Percentiles rank a stretch among this genome's conserved stretches.
These are phyloP conservation scores for Timandra comae DNA, from an alignment of 2,888 invertebrate genomes.

Conservation along the genomic window DNA sequence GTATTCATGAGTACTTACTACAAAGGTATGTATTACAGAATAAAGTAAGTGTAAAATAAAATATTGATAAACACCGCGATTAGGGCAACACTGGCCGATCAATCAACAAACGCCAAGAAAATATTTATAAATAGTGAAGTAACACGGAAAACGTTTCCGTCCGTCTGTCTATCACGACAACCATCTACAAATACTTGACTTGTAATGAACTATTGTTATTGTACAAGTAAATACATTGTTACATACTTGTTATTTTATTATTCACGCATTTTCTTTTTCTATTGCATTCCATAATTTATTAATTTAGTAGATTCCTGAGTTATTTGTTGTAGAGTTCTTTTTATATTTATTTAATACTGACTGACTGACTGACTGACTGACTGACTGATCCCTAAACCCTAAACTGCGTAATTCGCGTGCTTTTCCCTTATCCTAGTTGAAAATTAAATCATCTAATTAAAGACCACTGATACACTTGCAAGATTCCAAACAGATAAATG, in stretches of 20 bases:
- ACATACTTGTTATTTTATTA: too few relatives aligned
- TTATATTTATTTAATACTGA: not conserved
- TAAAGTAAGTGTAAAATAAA: slow-evolving; percentile 37
- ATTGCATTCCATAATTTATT: too few relatives aligned
- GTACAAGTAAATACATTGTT: not conserved
- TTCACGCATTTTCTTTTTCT: too few relatives aligned
- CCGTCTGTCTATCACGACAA: slow-evolving; percentile 35
- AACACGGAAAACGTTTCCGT: slow-evolving; percentile 32
- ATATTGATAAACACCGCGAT: slow-evolving; percentile 59
- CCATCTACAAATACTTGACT: slow-evolving; percentile 35
- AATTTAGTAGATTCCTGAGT: not conserved
- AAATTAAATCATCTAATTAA: too few relatives aligned
- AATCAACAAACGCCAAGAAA: slow-evolving; percentile 53
- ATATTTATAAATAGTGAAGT: slow-evolving; percentile 51
- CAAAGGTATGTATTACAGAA: too few relatives aligned
- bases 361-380: too few relatives aligned
- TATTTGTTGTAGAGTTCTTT: not conserved
- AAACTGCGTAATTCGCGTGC: too few relatives aligned
- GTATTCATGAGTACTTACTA: too few relatives aligned
- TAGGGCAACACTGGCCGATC: slow-evolving; percentile 42
- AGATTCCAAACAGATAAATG: not conserved
- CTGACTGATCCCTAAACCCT: too few relatives aligned
- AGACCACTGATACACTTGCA: too few relatives aligned
- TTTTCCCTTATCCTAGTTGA: too few relatives aligned
- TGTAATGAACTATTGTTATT: slow-evolving; percentile 35